Evolutionary conservation across 2,113 vertebrate species (phyloP), one percentile per base, ranked within the genome.

Genomic region (Corydoras sp.): DNA sequence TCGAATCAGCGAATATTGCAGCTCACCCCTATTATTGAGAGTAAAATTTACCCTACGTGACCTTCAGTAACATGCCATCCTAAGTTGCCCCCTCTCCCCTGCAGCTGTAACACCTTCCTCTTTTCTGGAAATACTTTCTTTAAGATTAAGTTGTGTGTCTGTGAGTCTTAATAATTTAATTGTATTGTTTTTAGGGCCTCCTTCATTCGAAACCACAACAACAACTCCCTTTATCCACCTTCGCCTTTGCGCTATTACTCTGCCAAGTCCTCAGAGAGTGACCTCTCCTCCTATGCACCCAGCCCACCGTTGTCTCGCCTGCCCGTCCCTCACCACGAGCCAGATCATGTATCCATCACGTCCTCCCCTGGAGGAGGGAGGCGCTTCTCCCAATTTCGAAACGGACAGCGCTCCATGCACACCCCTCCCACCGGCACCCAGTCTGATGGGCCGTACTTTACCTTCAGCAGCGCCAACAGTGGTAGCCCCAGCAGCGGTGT

Each of bases 181-280:
- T 24, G 18, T 24, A 24, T 29, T 30, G 54, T 50, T 72, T 24
- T 30, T 69, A 88, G 88, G 77, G 84, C 83, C 8, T 89, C 88
- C 24, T 78, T 87, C 74, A 79, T 88, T 80, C 76, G 83, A 56
- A 83, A 83, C 69, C 88, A 88, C 80, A 85, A 69, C 82, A 88
- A 86, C 81, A 85, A 78, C 82, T 86, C 88, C 0, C 84, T 87
- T 43, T 86, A 83, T 10, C 54, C 83, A 56, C 72, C 80, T 12
- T 82, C 84, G 13, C 53, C 84, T 77, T 65, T 76, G 69, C 75
- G 58, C 73, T 82, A 35, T 67, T 82, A 77, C 83, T 86, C 70
- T 77, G 80, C 81, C 69, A 89, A 85, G 76, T 89, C 84, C 9
- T 87, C 88, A 0, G 88, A 87, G 66, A 86, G 85, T 14, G 85